phyloP scores from a whole-genome alignment of 53 echinoderm and acorn worm species.

The Stichopus horrens region DNA sequence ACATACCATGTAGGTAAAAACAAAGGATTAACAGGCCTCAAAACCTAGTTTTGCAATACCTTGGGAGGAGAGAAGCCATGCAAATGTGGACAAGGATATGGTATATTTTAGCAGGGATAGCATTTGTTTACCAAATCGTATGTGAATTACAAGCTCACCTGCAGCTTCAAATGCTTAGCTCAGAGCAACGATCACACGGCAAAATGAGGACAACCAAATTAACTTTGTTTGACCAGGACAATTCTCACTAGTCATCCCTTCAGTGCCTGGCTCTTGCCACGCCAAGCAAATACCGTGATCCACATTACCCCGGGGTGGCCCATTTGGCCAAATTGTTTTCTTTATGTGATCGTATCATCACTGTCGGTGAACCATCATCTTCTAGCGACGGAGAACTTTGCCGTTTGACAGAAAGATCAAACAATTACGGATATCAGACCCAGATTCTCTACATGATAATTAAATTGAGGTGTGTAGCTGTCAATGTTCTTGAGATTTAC shows the following conservation, averaged over 20 bases:
- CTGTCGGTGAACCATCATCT: not conserved
- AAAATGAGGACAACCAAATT: not conserved
- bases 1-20: no score
- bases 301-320: not conserved
- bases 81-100: no score
- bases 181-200: not conserved
- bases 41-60: no score
- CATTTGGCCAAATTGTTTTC: not conserved
- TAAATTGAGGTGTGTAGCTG: slow-evolving; percentile 4
- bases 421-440: slow-evolving; percentile 25
- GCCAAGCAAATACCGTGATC: not conserved
- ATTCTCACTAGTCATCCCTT: not conserved
- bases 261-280: not conserved
- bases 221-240: not conserved
- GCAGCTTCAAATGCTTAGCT: not conserved
- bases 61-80: no score
- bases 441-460: slow-evolving; percentile 16
- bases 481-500: not conserved
- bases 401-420: slow-evolving; percentile 10
- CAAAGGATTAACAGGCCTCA: no score
- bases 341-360: not conserved
- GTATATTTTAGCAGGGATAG: no score
- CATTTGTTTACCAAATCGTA: no score
- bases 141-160: no score
- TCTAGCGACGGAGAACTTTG: not conserved